phyloP scores from a whole-genome alignment of 2,888 invertebrate genomes.

The Vandiemenella viatica region DNA sequence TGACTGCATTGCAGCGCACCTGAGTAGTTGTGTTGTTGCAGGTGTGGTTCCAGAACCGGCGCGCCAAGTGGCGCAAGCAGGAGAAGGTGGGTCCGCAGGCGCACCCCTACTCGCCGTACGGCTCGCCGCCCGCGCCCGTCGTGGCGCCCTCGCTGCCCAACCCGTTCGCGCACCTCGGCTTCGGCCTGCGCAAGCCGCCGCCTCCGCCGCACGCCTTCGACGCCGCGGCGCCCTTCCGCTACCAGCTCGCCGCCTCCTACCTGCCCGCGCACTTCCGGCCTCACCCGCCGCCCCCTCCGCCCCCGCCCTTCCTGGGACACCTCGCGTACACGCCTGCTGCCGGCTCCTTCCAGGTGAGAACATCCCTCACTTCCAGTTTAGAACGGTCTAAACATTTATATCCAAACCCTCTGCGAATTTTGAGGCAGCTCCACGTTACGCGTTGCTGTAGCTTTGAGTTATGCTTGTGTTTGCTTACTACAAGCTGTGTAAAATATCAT shows the following conservation, averaged over 20 bases:
- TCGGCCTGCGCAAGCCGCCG: constrained; percentile 57
- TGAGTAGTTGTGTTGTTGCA: constrained; percentile 32
- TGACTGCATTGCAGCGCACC: no score
- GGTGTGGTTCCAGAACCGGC: constrained; percentile 89
- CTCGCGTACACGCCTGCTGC: background rate
- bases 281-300: background rate
- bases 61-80: constrained; percentile 86
- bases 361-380: no score
- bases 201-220: no score
- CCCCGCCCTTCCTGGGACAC: background rate
- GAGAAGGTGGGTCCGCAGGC: constrained; percentile 84
- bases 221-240: constrained; percentile 35
- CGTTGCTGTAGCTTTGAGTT: no score
- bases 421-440: no score
- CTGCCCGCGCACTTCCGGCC: background rate
- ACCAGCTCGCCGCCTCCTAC: constrained; percentile 17
- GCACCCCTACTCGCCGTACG: constrained; percentile 66
- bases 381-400: no score
- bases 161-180: constrained; percentile 60
- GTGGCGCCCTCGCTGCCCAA: constrained; percentile 63
- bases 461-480: no score
- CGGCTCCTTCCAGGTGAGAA: background rate
- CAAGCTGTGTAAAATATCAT: no score
- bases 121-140: constrained; percentile 43
- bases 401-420: no score